phyloP scores from a whole-genome alignment of 1,140 invertebrate species.

The Teleogryllus occipitalis region DNA sequence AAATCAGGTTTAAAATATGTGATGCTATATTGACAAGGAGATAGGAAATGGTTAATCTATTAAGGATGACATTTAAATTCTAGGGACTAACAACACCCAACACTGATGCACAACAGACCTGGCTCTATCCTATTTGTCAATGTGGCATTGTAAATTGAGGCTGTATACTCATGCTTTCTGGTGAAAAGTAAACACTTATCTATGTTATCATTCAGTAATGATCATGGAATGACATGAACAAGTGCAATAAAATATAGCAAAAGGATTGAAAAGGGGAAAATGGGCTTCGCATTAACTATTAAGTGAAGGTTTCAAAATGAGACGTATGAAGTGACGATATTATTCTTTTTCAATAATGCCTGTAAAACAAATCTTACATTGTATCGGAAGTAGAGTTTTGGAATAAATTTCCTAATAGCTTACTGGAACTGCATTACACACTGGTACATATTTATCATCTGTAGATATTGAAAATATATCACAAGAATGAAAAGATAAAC shows the following conservation, averaged over 20 bases:
- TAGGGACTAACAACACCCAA: neutral
- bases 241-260: neutral
- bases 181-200: neutral
- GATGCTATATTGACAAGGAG: neutral
- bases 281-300: neutral
- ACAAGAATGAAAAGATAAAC: neutral
- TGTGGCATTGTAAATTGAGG: neutral
- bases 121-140: neutral
- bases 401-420: neutral
- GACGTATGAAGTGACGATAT: neutral
- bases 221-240: neutral
- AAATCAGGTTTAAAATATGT: too few species aligned
- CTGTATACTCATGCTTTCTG: neutral
- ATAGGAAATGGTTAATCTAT: neutral
- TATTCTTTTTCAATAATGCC: neutral
- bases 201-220: neutral
- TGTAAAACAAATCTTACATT: neutral
- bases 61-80: neutral
- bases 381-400: neutral
- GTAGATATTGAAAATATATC: neutral
- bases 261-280: neutral
- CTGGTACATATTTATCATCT: neutral
- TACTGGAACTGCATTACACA: neutral
- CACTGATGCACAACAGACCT: neutral
- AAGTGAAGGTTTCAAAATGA: neutral